These are phyloP conservation scores for Anser cygnoides DNA, from an alignment of 2,113 vertebrate species.

Conservation along the genomic window DNA sequence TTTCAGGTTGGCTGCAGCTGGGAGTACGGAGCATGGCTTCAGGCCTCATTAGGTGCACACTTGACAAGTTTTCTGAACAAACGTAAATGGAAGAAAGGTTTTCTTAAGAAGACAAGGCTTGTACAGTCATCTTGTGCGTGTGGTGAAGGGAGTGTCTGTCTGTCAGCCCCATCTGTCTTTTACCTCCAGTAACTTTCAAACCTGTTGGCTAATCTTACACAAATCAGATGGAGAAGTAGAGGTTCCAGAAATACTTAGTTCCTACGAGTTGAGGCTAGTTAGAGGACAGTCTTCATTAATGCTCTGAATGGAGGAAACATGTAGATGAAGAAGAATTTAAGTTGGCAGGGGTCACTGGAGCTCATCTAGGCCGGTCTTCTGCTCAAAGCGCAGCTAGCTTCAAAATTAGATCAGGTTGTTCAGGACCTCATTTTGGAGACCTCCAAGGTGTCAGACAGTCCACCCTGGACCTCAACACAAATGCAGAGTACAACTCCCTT, in stretches of 20 bases:
- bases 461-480: background rate
- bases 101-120: conserved; percentile 19
- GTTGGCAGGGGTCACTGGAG: background rate
- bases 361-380: background rate
- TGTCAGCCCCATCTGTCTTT: background rate
- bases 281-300: conserved; percentile 1
- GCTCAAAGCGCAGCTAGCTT: background rate
- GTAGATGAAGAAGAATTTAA: background rate
- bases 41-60: conserved; percentile 43
- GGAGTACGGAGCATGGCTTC: conserved; percentile 7
- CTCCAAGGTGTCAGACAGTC: background rate
- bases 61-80: conserved; percentile 47
- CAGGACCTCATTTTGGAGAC: background rate
- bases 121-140: background rate
- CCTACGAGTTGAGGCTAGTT: background rate
- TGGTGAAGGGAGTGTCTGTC: background rate
- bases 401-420: background rate
- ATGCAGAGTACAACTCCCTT: background rate
- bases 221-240: background rate
- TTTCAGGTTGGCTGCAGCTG: conserved; percentile 59
- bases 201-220: background rate
- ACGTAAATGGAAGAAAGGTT: conserved; percentile 6
- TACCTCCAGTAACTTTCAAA: conserved; percentile 7
- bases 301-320: background rate
- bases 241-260: background rate